Base-by-base conservation (phyloP, 2,113 vertebrate genomes). In the Callipepla squamata region DNA sequence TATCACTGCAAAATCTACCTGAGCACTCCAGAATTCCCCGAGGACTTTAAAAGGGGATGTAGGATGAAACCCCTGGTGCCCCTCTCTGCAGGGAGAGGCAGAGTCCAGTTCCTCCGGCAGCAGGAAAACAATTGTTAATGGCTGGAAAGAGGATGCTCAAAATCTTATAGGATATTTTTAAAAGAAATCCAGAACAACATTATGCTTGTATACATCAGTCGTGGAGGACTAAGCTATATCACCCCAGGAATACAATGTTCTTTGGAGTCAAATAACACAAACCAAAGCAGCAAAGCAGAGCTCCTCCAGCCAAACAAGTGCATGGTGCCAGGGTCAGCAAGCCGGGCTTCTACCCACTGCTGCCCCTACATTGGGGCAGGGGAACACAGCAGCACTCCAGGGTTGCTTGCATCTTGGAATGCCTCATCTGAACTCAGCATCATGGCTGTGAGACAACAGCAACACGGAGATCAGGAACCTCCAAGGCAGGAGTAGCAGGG, bases 1-100 rank as follows among this genome's bases (percentile, higher is more conserved):
- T 93, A 66, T 79, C 62, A 45, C 55, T 75, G 69, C 80, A 90
- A 93, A 91, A 61, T 72, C 78, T 19, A 68, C 57, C 47, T 13
- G 69, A 75, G 47, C 61, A 66, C 63, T 75, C 80, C 57, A 70
- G 59, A 87, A 73, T 32, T 34, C 30, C 17, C 17, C 0, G 1
- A 77, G 19, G 32, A n/a, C 62, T 38, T 57, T 47, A 51, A 57
- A 87, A 82, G n/a, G 69, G 5, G 42, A 10, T 74, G 18, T 59
- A 36, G 38, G 40, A 67, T 36, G 61, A 94, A 96, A 67, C 16
- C 55, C 48, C 21, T 15, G 30, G 44, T 1, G 3, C 19, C 19
- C 13, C 53, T 53, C 19, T 16, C 32, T 82, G 22, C 55, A 16
- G 5, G 11, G 6, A 80, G n/a, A 73, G 53, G 6, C 5, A 7